A percentile compares a stretch with the other conserved stretches of the same genome.
Conservation (phyloP, 2,113 vertebrate genomes). For the Atlantisia rogersi region DNA sequence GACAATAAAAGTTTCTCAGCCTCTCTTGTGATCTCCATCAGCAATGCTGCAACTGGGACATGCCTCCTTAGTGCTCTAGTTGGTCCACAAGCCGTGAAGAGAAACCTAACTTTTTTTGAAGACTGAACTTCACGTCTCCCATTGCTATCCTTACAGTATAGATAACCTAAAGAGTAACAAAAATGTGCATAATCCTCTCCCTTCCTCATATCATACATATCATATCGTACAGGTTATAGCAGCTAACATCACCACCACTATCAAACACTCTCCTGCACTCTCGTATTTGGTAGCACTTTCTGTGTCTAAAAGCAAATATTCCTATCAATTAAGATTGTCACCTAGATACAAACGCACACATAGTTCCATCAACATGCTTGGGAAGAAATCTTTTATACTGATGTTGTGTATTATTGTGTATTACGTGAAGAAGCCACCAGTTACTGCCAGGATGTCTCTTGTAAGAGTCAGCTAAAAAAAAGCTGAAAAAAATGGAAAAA, state of each 20-base stretch:
- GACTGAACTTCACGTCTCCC: neutral
- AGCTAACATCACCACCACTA: neutral
- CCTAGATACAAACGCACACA: neutral
- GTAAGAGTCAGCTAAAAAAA: neutral
- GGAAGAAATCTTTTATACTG: neutral
- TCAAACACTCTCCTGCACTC: neutral
- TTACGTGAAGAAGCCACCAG: neutral
- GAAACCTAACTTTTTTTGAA: neutral
- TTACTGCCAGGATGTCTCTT: neutral
- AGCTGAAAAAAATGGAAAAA: neutral
- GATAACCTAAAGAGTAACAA: neutral
- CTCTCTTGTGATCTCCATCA: neutral
- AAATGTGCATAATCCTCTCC: neutral
- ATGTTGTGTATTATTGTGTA: rapidly evolving
- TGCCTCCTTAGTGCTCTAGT: neutral
- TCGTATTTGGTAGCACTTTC: neutral
- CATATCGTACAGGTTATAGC: neutral
- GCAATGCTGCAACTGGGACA: neutral
- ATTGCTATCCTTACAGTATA: rapidly evolving
- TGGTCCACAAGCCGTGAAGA: neutral
- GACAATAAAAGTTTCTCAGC: neutral
- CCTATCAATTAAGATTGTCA: neutral
- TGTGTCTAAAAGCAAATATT: neutral
- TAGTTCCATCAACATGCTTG: neutral
- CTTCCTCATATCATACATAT: rapidly evolving